Conservation (phyloP, 2,113 vertebrate genomes). For the Actenoides lindsayi region DNA sequence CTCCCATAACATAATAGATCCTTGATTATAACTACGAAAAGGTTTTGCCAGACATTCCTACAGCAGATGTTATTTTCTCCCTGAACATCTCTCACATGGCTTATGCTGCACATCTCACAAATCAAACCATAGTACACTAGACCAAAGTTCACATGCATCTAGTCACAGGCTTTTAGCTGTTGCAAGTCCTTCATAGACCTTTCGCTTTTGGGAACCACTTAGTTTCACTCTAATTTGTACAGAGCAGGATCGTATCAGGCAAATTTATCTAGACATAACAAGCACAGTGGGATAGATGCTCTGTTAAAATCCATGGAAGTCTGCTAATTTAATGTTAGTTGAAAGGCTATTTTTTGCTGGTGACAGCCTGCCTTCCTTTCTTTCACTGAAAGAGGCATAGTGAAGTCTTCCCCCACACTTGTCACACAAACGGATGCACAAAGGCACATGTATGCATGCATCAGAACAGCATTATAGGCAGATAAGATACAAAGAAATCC, state of each 20-base stretch:
- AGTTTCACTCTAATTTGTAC: neutral
- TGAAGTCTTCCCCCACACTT: neutral
- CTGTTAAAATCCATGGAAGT: neutral
- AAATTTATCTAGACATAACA: neutral
- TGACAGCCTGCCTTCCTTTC: neutral
- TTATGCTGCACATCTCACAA: slow-evolving; percentile 41
- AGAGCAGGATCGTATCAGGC: neutral
- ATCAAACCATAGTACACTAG: neutral
- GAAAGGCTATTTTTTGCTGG: neutral
- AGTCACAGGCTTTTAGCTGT: neutral
- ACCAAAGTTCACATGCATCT: neutral
- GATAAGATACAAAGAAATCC: neutral
- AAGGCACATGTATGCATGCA: neutral
- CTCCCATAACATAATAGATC: slow-evolving; percentile 60
- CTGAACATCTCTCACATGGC: slow-evolving; percentile 47
- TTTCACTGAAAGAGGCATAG: neutral
- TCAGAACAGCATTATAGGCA: neutral
- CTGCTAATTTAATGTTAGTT: neutral
- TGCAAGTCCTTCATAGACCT: neutral
- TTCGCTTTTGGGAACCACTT: neutral
- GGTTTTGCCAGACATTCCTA: slow-evolving; percentile 53
- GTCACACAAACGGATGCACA: neutral
- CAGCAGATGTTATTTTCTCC: slow-evolving; percentile 58
- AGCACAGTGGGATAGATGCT: neutral
- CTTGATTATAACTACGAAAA: slow-evolving; percentile 65